These are phyloP conservation scores for Sorex araneus DNA, from an alignment of 2,113 vertebrate genomes.

Conservation along the genomic window DNA sequence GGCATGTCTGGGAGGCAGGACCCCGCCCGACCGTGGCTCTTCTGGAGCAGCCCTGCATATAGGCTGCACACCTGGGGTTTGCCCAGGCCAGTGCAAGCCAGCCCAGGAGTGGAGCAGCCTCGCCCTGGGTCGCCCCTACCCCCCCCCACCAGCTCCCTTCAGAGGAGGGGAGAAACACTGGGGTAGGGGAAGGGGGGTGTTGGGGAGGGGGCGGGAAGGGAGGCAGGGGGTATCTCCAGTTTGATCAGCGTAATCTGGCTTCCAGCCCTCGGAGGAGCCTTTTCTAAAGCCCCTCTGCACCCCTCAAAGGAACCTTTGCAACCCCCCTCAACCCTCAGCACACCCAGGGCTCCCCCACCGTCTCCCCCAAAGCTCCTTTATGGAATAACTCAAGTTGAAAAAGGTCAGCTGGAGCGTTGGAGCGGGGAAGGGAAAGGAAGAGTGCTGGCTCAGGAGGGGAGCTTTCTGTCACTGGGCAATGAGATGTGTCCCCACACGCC, in stretches of 20 bases:
- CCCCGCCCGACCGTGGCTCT: neutral
- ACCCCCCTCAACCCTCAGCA: neutral
- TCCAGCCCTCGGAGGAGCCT: too few species aligned
- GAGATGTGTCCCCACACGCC: neutral
- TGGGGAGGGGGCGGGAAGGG: too few species aligned
- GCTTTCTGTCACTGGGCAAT: neutral
- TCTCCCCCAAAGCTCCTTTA: neutral
- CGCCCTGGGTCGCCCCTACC: too few species aligned
- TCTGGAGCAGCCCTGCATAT: neutral
- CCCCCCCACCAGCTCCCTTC: neutral
- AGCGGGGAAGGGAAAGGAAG: neutral
- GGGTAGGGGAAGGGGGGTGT: too few species aligned
- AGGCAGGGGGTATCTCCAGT: too few species aligned
- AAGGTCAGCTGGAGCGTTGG: neutral
- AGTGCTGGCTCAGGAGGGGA: neutral
- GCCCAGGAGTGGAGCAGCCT: neutral
- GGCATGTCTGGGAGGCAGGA: neutral
- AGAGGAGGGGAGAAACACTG: too few species aligned
- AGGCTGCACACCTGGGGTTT: too few species aligned
- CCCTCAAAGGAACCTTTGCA: neutral
- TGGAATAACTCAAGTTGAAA: neutral
- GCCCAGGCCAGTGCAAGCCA: too few species aligned
- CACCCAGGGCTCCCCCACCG: neutral
- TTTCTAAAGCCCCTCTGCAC: neutral
- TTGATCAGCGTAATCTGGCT: too few species aligned